Evolutionary conservation across 2,888 invertebrate genomes (phyloP), one percentile per base, ranked within the genome.

Genomic region (Philhelius pedissequus): DNA sequence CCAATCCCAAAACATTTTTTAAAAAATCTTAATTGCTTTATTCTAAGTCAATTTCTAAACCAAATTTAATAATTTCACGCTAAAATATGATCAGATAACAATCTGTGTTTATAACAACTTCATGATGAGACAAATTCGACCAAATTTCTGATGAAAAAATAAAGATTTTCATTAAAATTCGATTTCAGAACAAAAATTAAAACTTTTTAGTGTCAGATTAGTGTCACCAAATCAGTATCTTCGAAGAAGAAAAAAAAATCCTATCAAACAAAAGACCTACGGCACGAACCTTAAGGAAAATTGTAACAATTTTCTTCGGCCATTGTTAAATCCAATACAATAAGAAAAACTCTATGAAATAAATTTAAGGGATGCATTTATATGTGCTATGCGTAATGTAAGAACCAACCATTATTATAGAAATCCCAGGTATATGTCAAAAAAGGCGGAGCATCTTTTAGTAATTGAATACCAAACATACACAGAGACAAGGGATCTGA

Each of bases 381-480:
- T n/a, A n/a, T n/a, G n/a, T n/a, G n/a, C 4, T 25, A 25, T 9
- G 3, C 0, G 15, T 8, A 13, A 13, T 8, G 4, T 3, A 25
- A 20, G 5, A n/a, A 11, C 43, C 27, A 38, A 18, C 58, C 58
- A 58, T 58, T 38, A 38, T 30, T 30, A 7, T 13, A 8, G 4
- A 18, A 15, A 30, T 11, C 38, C 3, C 78, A 73, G 71, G 77
- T 62, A 43, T 76, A 77, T 62, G 69, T 68, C 5, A 45, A 54
- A 68, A 68, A 52, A 54, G 84, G 84, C 84, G 84, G 84, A 84
- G 80, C 84, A 25, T 80, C 75, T 71, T 71, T 84, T 80, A 84
- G 84, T 84, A 84, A 84, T 84, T 84, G 84, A 80, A 84, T 56
- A 48, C 45, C 50, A 80, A 84, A 80, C 68, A 78, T 50, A 74